These are phyloP conservation scores for Phalloptychus januarius DNA, from an alignment of 2,797 vertebrate genomes.

Conservation along the genomic window DNA sequence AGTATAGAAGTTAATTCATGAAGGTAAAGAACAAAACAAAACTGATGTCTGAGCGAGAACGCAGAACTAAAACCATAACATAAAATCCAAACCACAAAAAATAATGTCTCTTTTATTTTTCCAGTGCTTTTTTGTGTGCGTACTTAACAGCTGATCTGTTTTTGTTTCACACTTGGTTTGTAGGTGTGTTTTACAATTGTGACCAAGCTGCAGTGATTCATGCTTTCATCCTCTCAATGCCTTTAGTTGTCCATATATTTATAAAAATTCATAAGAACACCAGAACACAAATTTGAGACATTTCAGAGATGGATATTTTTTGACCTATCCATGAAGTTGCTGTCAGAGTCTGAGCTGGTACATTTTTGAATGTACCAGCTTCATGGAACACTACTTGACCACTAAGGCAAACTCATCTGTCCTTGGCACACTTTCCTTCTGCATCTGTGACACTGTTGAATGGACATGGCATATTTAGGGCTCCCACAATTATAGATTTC, in stretches of 20 bases:
- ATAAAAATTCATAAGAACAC: background rate
- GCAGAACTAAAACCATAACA: background rate
- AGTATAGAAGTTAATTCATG: background rate
- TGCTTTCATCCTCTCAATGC: slow-evolving; percentile 1
- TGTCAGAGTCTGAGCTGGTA: background rate
- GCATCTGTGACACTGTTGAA: slow-evolving; percentile 38
- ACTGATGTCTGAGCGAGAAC: background rate
- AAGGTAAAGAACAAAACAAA: background rate
- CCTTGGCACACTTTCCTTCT: slow-evolving; percentile 64
- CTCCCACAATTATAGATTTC: background rate
- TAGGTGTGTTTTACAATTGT: slow-evolving; percentile 10
- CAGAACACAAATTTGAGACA: background rate
- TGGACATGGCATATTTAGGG: slow-evolving; percentile 13
- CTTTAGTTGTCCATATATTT: background rate
- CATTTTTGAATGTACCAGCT: slow-evolving; percentile 24
- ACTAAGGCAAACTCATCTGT: slow-evolving; percentile 50
- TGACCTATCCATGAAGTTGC: background rate
- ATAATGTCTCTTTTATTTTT: background rate
- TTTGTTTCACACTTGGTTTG: slow-evolving; percentile 14
- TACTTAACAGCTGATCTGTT: background rate
- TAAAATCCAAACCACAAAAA: background rate
- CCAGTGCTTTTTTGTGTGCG: background rate
- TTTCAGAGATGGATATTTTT: background rate
- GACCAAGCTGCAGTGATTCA: slow-evolving; percentile 30
- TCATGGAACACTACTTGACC: slow-evolving; percentile 26